phyloP scores from a whole-genome alignment of 2,797 vertebrate species.

The Coilia nasus region DNA sequence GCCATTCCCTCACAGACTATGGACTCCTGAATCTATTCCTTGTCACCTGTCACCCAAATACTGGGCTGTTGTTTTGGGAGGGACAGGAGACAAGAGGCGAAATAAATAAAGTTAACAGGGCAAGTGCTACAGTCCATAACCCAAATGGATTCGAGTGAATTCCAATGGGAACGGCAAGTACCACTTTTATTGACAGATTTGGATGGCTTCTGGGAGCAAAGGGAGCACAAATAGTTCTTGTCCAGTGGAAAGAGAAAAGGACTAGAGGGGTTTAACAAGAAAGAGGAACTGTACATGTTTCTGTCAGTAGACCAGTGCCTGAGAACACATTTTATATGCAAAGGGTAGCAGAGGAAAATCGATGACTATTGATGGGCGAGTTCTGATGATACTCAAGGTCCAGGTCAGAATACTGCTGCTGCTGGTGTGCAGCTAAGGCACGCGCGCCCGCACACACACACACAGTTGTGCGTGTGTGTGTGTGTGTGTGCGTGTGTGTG shows the following conservation, averaged over 20 bases:
- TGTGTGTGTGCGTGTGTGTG: too few relatives aligned
- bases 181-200: constrained; percentile 52
- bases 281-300: neutral
- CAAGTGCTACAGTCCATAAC: neutral
- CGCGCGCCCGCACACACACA: too few relatives aligned
- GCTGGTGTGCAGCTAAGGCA: constrained; percentile 40
- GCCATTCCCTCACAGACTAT: neutral
- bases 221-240: neutral
- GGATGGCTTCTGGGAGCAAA: neutral
- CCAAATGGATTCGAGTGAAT: neutral
- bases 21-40: neutral
- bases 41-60: neutral
- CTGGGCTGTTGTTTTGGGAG: neutral
- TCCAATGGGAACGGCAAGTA: neutral
- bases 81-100: neutral
- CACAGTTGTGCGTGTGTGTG: too few relatives aligned
- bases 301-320: constrained; percentile 40
- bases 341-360: constrained; percentile 55
- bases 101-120: neutral
- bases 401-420: constrained; percentile 50
- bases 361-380: constrained; percentile 62
- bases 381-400: constrained; percentile 52
- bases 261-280: constrained; percentile 7
- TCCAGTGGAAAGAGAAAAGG: neutral
- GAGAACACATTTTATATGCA: constrained; percentile 56